Base-by-base conservation (phyloP, 1,140 invertebrate genomes). In the Chrysomallon squamiferum region DNA sequence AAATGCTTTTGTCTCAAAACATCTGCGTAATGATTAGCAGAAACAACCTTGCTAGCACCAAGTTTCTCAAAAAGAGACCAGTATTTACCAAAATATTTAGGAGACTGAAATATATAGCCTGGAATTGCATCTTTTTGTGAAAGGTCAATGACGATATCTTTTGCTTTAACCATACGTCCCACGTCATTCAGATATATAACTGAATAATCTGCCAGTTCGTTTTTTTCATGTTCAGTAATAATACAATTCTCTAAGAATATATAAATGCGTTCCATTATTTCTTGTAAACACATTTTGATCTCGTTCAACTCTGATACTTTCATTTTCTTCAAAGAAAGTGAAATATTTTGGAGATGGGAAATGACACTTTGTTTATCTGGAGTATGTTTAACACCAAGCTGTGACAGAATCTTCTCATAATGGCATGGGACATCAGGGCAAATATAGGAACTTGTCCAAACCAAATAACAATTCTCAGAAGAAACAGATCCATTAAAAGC, bases 21-120 rank as follows among this genome's bases (percentile, higher is more conserved):
- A 18, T 25, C 41, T 22, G 71, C 65, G 60, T 72, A 80, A 22
- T 67, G 61, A 50, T 67, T 47, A 47, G 66, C 65, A 27, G 66
- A 59, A 20, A 67, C 60, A 33, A n/a, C 54, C 41, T 69, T 6
- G 2, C 50, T 45, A 20, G 63, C 71, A 45, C 79, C 79, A 47
- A 81, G 62, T 25, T 38, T 9, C 18, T 67, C 29, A 71, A 81
- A 81, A 9, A 78, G 25, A 20, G 67, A 38, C 54, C 63, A 68
- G 65, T 68, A 74, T 30, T 63, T 43, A 30, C 66, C 71, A 56
- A 70, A 77, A 18, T 69, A 50, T 27, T 59, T 29, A 5, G 79
- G 79, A 32, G 62, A 59, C 57, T 71, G 64, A 38, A 62, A 68
- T 15, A 81, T 56, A 33, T 38, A 38, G 5, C 67, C 75, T 20